Base-by-base conservation (phyloP, 2,888 invertebrate species). In the Stenichneumon culpator region DNA sequence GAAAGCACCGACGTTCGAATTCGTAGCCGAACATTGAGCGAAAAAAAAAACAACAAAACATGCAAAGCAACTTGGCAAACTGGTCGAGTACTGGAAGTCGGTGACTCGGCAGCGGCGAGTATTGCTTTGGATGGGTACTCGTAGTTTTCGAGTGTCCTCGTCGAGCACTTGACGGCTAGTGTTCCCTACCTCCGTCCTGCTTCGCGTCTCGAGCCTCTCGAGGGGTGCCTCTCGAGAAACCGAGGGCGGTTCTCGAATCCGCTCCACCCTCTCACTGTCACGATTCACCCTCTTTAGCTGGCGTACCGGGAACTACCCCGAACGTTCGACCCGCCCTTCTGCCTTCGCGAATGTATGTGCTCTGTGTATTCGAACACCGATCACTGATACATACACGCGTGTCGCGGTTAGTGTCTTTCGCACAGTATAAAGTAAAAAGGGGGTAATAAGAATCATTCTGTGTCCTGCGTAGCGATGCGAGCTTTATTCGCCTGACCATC, bases 111-210 rank as follows among this genome's bases (percentile, higher is more conserved):
- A 73, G n/a, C 50, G 67, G 70, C 82, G 78, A 90, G 90, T 89
- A 89, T 82, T 72, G 84, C 82, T 75, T 54, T 67, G 75, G 75
- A 77, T 82, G 75, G 60, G 89, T 88, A 85, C 90, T 91, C 92
- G 90, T 92, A 91, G 83, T 92, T 92, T 92, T 90, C 86, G 92
- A 93, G 93, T 92, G 92, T 93, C 90, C 93, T 93, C 93, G 92
- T 93, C 93, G 93, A 93, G 88, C 93, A 94, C 93, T 94, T 93
- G 92, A 93, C 92, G 91, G 88, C 92, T 93, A 93, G 93, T 93
- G 93, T 92, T 91, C 90, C 90, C 92, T 92, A 91, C 90, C 91
- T 90, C 89, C 90, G 91, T 87, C 87, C 90, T 86, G 91, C 89
- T 91, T 90, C 90, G 88, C 85, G 86, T 89, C 90, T 92, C 91